Percentiles rank a stretch among this genome's conserved stretches.
These are phyloP conservation scores for Pomacea canaliculata DNA, from an alignment of 2,888 invertebrate species.

Conservation along the genomic window DNA sequence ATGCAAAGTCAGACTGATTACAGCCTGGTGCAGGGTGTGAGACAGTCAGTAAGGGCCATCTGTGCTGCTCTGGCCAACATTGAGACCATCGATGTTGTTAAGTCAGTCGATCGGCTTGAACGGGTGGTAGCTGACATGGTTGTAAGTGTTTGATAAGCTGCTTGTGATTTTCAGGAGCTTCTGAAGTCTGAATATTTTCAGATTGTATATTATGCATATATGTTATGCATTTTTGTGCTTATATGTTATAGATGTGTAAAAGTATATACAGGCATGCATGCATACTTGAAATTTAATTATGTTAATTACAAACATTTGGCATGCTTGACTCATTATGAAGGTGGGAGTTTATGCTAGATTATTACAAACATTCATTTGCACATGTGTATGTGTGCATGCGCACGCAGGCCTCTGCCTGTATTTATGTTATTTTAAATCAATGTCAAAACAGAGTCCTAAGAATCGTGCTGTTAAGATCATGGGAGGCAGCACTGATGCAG, in stretches of 20 bases:
- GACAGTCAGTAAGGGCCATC: constrained; percentile 92
- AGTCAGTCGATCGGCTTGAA: constrained; percentile 77
- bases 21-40: constrained; percentile 78
- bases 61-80: constrained; percentile 89
- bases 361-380: neutral
- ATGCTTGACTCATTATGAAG: too few species aligned
- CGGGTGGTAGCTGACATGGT: constrained; percentile 40
- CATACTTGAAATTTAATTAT: too few species aligned
- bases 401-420: neutral
- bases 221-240: neutral
- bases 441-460: constrained; percentile 27
- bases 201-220: neutral
- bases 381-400: neutral
- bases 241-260: neutral
- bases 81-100: constrained; percentile 88
- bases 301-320: too few species aligned
- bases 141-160: constrained; percentile 16
- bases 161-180: neutral
- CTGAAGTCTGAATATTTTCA: neutral
- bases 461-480: constrained; percentile 21
- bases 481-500: constrained; percentile 28
- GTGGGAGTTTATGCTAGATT: too few species aligned
- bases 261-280: too few species aligned
- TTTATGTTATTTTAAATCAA: neutral
- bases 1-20: constrained; percentile 46